These are phyloP conservation scores for Rhinolophus sinicus DNA, from an alignment of 2,113 vertebrate species.

Conservation along the genomic window DNA sequence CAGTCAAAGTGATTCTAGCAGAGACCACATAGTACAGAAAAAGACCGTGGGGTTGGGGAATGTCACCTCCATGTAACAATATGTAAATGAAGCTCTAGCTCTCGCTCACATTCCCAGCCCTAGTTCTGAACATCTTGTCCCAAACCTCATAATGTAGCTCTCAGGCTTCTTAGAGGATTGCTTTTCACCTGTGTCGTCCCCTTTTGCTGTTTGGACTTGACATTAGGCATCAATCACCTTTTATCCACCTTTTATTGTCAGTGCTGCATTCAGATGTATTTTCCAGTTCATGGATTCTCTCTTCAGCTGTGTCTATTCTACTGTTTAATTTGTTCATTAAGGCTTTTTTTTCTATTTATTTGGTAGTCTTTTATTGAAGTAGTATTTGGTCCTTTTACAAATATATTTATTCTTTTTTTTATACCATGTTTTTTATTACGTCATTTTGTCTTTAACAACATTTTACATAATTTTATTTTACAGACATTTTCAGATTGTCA, in stretches of 20 bases:
- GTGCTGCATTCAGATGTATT: not conserved
- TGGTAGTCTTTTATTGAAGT: not conserved
- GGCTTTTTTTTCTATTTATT: not conserved
- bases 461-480: not conserved
- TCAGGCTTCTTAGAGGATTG: not conserved
- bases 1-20: not conserved
- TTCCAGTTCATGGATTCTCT: slow-evolving; percentile 44
- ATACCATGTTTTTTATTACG: not conserved
- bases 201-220: not conserved
- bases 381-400: not conserved
- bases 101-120: not conserved
- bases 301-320: slow-evolving; percentile 15
- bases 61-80: not conserved
- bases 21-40: not conserved
- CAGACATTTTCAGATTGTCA: not conserved
- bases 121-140: not conserved
- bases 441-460: not conserved
- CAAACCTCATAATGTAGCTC: not conserved
- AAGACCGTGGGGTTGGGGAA: not conserved
- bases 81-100: not conserved
- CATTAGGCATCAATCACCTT: not conserved
- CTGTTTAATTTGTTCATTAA: not conserved
- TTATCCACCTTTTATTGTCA: not conserved
- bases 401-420: not conserved
- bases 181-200: not conserved